Evolutionary conservation across 2,113 vertebrate genomes (phyloP).

Genomic region (Lagopus leucura): DNA sequence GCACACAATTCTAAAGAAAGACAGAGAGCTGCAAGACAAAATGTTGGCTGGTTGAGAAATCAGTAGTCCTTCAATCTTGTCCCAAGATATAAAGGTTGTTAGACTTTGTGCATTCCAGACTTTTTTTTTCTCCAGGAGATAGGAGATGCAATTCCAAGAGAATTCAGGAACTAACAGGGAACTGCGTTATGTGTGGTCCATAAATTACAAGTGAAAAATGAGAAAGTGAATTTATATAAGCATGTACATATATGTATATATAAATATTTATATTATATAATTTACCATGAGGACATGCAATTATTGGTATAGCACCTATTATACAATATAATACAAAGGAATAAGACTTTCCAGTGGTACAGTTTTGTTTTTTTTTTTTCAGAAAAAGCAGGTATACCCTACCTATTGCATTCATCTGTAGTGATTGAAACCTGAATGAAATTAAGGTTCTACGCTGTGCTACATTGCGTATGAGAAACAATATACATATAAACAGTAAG

Average conservation of each 20-base stretch:
- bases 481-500: slow-evolving; percentile 57
- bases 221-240: slow-evolving; percentile 77
- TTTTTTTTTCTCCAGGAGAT: slow-evolving; percentile 25
- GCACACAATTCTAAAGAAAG: slow-evolving; percentile 12
- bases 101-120: slow-evolving; percentile 74
- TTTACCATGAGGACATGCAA: slow-evolving; percentile 87
- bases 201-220: slow-evolving; percentile 80
- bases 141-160: slow-evolving; percentile 66
- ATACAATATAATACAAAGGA: slow-evolving; percentile 91
- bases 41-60: slow-evolving; percentile 64
- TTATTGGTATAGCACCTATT: slow-evolving; percentile 81
- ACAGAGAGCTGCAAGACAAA: slow-evolving; percentile 44
- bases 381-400: slow-evolving; percentile 76
- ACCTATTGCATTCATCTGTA: slow-evolving; percentile 79
- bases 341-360: slow-evolving; percentile 72
- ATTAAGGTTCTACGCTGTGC: slow-evolving; percentile 76
- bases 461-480: slow-evolving; percentile 76
- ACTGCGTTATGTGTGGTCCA: slow-evolving; percentile 60
- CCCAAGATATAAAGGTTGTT: slow-evolving; percentile 62
- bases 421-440: slow-evolving; percentile 76
- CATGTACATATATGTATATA: slow-evolving; percentile 77
- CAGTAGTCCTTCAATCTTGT: slow-evolving; percentile 57
- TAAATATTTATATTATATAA: slow-evolving; percentile 85
- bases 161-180: slow-evolving; percentile 67
- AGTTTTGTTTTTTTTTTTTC: slow-evolving; percentile 33